A percentile compares a stretch with the other conserved stretches of the same genome.
Conservation (phyloP, 2,888 invertebrate species). For the Nebria brevicollis region DNA sequence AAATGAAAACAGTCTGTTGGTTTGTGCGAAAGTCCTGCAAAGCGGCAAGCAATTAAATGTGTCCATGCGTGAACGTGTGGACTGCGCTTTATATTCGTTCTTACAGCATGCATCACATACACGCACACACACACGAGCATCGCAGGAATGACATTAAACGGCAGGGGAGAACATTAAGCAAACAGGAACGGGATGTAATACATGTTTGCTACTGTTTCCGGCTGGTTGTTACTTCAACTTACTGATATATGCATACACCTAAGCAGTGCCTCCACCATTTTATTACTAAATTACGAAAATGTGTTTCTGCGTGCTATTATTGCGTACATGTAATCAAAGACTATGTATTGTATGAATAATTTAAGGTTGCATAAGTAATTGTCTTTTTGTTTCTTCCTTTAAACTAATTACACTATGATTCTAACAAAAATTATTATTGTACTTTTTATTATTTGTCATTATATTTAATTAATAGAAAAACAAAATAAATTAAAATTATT, state of each 20-base stretch:
- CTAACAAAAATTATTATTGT: no score
- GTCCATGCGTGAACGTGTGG: conserved; percentile 39
- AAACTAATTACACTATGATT: no score
- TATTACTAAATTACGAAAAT: conserved; percentile 7
- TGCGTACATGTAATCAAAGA: no score
- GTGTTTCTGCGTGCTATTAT: background rate
- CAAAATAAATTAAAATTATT: no score
- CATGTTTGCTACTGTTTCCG: conserved; percentile 25
- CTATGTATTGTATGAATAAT: no score
- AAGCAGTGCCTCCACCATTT: background rate
- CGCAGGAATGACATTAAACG: conserved; percentile 27
- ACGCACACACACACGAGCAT: conserved; percentile 6
- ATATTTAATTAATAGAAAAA: no score
- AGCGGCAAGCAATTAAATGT: conserved; percentile 42
- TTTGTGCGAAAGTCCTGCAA: conserved; percentile 4
- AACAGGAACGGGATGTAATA: conserved; percentile 46
- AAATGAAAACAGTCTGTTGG: background rate
- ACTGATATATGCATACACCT: background rate
- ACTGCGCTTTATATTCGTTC: conserved; percentile 6
- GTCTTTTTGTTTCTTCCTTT: no score
- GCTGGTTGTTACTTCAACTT: background rate
- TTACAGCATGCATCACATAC: conserved; percentile 16
- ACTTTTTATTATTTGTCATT: no score
- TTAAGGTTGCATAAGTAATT: no score
- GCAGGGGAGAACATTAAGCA: conserved; percentile 41